phyloP scores from a whole-genome alignment of 2,888 invertebrate genomes.

The Creontiades dilutus region DNA sequence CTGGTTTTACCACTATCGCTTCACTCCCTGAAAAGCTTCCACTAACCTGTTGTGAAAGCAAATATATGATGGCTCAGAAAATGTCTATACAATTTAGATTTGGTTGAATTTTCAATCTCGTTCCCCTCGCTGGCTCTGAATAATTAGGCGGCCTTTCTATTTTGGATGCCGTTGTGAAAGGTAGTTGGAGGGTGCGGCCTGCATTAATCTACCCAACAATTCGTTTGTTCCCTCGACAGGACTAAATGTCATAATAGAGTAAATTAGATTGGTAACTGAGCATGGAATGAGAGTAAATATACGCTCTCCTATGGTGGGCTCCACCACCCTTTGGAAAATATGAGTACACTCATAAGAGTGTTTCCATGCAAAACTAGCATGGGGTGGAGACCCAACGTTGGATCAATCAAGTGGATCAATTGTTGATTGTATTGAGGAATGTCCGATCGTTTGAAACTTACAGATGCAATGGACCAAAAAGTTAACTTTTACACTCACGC shows the following conservation, averaged over 20 bases:
- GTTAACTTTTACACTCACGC: too few species aligned
- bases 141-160: slow-evolving; percentile 5
- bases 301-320: too few species aligned
- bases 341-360: too few species aligned
- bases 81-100: slow-evolving; percentile 30
- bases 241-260: slow-evolving; percentile 1
- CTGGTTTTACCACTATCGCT: neutral
- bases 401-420: too few species aligned
- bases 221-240: neutral
- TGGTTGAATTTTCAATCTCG: slow-evolving; percentile 43
- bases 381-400: too few species aligned
- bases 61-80: slow-evolving; percentile 45
- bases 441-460: too few species aligned
- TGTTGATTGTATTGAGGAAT: too few species aligned
- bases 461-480: too few species aligned
- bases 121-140: slow-evolving; percentile 5
- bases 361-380: too few species aligned
- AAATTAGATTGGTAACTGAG: neutral
- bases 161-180: neutral
- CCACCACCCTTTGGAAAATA: too few species aligned
- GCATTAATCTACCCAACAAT: neutral
- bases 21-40: neutral
- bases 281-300: neutral
- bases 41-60: slow-evolving; percentile 52
- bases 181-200: neutral